These are phyloP conservation scores for Tupaia tana DNA, from an alignment of 2,113 vertebrate genomes.

Conservation along the genomic window DNA sequence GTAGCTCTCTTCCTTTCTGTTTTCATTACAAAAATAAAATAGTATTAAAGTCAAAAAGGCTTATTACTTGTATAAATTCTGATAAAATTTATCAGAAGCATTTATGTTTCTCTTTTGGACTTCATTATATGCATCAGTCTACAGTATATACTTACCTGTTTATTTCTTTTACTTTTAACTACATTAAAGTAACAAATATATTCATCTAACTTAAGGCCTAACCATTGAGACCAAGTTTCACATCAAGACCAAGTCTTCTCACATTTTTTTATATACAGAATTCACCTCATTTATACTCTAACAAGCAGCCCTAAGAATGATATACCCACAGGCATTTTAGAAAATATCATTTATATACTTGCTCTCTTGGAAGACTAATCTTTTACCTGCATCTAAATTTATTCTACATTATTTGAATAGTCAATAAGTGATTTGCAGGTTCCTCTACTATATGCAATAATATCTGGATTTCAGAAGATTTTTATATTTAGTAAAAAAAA, in stretches of 20 bases:
- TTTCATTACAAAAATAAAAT: background rate
- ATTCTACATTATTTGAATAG: background rate
- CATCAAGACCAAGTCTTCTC: too few species aligned
- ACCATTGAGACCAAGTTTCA: background rate
- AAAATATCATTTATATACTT: background rate
- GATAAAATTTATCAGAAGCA: background rate
- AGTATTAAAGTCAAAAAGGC: background rate
- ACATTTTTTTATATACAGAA: background rate
- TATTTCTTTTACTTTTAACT: background rate
- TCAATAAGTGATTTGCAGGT: background rate
- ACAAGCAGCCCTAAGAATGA: background rate
- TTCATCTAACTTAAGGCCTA: background rate
- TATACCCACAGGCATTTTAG: background rate
- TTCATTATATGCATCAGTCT: background rate
- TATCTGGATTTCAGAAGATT: background rate
- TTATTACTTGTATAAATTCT: background rate
- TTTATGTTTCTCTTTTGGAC: background rate
- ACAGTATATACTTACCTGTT: background rate
- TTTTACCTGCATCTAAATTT: background rate
- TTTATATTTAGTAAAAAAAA: background rate
- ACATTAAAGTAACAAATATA: background rate
- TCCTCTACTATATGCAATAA: background rate
- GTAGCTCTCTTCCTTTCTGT: background rate
- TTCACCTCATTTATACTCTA: background rate
- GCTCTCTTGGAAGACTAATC: background rate